Evolutionary conservation across 2,113 vertebrate genomes (phyloP).

Genomic region (Elgaria multicarinata): DNA sequence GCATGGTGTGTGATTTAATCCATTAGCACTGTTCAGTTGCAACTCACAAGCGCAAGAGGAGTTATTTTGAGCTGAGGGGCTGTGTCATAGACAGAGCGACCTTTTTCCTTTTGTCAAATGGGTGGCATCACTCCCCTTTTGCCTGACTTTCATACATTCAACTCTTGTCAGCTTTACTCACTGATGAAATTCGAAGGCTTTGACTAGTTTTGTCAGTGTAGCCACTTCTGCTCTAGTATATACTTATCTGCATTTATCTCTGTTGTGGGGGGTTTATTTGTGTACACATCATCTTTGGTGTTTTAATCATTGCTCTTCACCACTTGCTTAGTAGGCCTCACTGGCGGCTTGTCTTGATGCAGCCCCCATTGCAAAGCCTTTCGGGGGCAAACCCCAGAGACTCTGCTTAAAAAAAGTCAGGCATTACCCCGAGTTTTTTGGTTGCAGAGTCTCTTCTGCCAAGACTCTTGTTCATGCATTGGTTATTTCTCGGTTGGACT

Average conservation of each 20-base stretch:
- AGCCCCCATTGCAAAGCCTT: too few species aligned
- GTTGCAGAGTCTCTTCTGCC: too few species aligned
- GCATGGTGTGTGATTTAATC: background rate
- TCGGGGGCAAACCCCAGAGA: too few species aligned
- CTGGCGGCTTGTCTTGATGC: too few species aligned
- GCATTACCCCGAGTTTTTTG: too few species aligned
- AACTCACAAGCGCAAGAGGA: background rate
- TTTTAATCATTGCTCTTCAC: background rate
- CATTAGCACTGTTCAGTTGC: background rate
- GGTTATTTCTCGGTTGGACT: too few species aligned
- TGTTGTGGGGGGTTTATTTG: background rate
- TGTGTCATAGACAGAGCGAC: background rate
- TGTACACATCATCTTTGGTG: background rate
- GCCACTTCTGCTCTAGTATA: background rate
- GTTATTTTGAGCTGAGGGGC: background rate
- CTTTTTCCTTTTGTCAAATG: slow-evolving; percentile 5
- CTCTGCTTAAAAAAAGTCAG: too few species aligned
- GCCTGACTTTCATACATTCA: background rate
- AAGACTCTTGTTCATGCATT: too few species aligned
- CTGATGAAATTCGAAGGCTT: background rate
- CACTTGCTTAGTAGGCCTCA: too few species aligned
- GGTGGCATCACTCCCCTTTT: background rate
- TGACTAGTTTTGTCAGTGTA: background rate
- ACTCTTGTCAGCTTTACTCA: background rate
- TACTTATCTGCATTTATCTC: background rate